These are phyloP conservation scores for Formicarius rufipectus DNA, from an alignment of 2,113 vertebrate species.

Conservation along the genomic window DNA sequence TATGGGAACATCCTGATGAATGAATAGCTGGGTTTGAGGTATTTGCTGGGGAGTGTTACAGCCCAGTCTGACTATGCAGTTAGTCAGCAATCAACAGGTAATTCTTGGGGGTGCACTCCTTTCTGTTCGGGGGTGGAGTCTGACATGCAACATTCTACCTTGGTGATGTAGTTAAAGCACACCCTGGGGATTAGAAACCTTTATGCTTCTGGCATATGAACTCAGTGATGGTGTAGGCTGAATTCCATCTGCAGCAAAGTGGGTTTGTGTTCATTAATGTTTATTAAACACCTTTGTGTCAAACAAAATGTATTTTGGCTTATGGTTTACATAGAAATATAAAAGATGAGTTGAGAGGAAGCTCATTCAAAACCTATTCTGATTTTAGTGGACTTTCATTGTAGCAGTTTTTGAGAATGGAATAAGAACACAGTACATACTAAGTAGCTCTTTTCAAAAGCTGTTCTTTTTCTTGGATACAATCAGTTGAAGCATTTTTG, in stretches of 20 bases:
- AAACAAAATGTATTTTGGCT: background rate
- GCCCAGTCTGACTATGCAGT: background rate
- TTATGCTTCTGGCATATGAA: background rate
- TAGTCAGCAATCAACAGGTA: background rate
- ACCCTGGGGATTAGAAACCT: background rate
- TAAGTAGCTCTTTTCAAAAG: background rate
- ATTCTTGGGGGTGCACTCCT: background rate
- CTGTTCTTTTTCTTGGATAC: background rate
- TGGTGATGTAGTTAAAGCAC: conserved; percentile 15
- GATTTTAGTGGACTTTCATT: background rate
- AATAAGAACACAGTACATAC: background rate
- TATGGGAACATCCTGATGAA: background rate
- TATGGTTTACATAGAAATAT: background rate
- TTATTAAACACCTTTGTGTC: background rate
- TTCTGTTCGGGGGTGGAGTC: background rate
- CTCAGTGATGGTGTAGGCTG: background rate
- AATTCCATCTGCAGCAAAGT: background rate
- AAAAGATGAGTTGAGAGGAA: background rate
- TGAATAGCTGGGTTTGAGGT: background rate
- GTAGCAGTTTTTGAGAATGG: background rate
- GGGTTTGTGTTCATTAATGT: background rate
- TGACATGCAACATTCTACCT: background rate
- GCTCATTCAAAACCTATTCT: background rate
- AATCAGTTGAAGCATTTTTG: background rate
- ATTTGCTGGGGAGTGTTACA: background rate